phyloP scores from a whole-genome alignment of 2,797 vertebrate species.

The Rhyacichthys aspro region DNA sequence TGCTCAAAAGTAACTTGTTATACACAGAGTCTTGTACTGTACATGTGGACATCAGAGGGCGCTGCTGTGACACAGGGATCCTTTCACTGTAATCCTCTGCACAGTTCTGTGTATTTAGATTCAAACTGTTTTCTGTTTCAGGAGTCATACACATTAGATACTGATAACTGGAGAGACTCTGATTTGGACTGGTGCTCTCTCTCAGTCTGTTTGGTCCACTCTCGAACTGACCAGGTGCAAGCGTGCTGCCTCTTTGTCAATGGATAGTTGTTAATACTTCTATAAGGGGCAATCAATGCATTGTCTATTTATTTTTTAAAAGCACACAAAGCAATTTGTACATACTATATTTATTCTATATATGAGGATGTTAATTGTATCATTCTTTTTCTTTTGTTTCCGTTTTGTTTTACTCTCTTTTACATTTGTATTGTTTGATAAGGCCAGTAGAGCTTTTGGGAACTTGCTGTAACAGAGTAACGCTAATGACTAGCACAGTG shows the following conservation, averaged over 20 bases:
- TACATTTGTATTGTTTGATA: slow-evolving; percentile 50
- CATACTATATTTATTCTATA: slow-evolving; percentile 89
- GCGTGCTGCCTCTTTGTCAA: slow-evolving; percentile 64
- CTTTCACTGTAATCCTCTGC: slow-evolving; percentile 21
- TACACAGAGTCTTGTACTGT: slow-evolving; percentile 66
- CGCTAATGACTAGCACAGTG: slow-evolving; percentile 70
- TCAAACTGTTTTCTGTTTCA: slow-evolving; percentile 5
- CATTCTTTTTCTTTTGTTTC: slow-evolving; percentile 71
- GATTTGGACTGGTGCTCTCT: background rate
- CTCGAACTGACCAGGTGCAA: slow-evolving; percentile 66
- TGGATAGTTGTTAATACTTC: slow-evolving; percentile 83
- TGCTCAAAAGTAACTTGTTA: slow-evolving; percentile 36
- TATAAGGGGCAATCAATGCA: slow-evolving; percentile 77
- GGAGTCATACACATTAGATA: background rate
- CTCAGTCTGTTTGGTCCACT: slow-evolving; percentile 47
- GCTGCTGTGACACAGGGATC: slow-evolving; percentile 29
- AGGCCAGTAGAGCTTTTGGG: slow-evolving; percentile 69
- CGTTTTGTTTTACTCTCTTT: slow-evolving; percentile 51
- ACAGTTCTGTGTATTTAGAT: slow-evolving; percentile 31
- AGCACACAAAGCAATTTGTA: slow-evolving; percentile 85
- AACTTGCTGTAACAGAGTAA: slow-evolving; percentile 42
- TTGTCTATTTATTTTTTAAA: slow-evolving; percentile 87
- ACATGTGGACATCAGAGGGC: slow-evolving; percentile 59
- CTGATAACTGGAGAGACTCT: background rate
- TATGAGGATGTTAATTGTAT: slow-evolving; percentile 83